These are phyloP conservation scores for Neopelma chrysocephalum DNA, from an alignment of 2,797 vertebrate genomes.

Conservation along the genomic window DNA sequence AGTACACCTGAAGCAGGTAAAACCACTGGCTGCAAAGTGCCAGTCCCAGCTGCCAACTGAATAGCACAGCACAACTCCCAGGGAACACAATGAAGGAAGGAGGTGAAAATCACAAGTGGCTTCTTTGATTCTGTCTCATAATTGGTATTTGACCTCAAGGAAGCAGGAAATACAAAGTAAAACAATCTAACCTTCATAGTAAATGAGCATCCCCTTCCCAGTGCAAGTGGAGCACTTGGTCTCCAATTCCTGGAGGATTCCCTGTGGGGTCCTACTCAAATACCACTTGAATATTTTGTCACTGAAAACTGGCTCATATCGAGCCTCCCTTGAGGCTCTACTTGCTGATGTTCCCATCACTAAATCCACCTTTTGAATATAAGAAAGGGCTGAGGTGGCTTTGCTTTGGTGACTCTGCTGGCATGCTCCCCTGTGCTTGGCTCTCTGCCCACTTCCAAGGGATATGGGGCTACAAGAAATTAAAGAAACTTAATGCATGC, in stretches of 20 bases:
- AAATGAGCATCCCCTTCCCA: background rate
- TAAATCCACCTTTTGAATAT: background rate
- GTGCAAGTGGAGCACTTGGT: background rate
- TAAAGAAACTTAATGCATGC: background rate
- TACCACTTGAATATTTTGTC: background rate
- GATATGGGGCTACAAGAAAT: background rate
- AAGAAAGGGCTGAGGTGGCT: background rate
- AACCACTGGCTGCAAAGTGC: background rate
- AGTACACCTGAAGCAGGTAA: background rate
- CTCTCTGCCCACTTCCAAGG: background rate
- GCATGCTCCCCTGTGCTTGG: background rate
- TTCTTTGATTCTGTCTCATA: background rate
- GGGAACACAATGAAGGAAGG: background rate
- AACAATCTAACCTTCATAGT: background rate
- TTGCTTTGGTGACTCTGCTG: background rate
- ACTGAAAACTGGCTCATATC: background rate
- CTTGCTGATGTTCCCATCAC: background rate
- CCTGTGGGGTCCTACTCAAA: background rate
- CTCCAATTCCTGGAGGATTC: background rate
- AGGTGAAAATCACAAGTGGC: background rate
- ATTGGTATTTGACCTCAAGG: background rate
- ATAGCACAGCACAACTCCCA: background rate
- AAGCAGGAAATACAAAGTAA: background rate
- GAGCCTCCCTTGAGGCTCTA: background rate
- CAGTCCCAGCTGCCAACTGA: background rate